phyloP scores from a whole-genome alignment of 2,113 vertebrate species.

The Lates calcarifer region DNA sequence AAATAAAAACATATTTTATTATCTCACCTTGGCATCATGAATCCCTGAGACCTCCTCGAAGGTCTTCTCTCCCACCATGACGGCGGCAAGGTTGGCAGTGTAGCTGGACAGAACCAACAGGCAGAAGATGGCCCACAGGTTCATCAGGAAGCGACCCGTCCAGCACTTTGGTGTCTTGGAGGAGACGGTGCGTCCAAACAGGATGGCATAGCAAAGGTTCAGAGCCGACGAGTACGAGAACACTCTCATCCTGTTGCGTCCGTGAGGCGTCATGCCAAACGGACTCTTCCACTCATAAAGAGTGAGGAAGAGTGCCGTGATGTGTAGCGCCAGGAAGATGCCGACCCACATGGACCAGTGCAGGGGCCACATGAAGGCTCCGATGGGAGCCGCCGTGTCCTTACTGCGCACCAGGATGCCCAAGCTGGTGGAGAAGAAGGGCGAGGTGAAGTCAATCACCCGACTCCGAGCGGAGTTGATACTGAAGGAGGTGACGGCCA shows the following conservation, averaged over 20 bases:
- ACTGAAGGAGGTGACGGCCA: conserved; percentile 95
- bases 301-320: conserved; percentile 92
- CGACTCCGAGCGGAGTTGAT: conserved; percentile 93
- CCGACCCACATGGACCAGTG: conserved; percentile 98
- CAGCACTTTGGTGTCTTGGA: conserved; percentile 97
- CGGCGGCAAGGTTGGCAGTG: conserved; percentile 95
- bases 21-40: conserved; percentile 93
- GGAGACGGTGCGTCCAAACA: conserved; percentile 92
- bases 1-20: conserved; percentile 51
- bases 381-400: conserved; percentile 90
- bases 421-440: conserved; percentile 96
- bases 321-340: conserved; percentile 91
- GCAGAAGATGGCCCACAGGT: conserved; percentile 99
- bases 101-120: conserved; percentile 98
- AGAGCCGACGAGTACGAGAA: conserved; percentile 96
- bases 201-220: conserved; percentile 95
- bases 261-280: conserved; percentile 93
- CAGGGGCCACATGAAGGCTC: conserved; percentile 95
- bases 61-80: conserved; percentile 98
- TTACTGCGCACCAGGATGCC: conserved; percentile 92
- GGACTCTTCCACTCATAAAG: conserved; percentile 96
- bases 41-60: conserved; percentile 95
- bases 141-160: conserved; percentile 97
- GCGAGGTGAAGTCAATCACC: conserved; percentile 94
- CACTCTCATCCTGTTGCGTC: conserved; percentile 89